Evolutionary conservation across 2,888 invertebrate genomes (phyloP).

Genomic region (Drosophila peninsularis): DNA sequence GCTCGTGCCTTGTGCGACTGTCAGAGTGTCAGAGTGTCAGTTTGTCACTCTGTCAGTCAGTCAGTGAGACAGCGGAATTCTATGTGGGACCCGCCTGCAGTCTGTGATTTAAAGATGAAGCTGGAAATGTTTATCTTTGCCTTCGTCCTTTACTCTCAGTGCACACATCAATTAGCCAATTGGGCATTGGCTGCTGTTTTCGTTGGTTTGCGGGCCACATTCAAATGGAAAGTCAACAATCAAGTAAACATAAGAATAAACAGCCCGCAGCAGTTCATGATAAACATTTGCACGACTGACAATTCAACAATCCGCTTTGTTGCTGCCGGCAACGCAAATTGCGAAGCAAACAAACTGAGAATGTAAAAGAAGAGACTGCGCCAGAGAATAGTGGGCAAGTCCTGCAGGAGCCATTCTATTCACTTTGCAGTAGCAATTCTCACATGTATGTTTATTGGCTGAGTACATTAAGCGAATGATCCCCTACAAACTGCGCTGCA

Average conservation of each 20-base stretch:
- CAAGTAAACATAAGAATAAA: constrained; percentile 34
- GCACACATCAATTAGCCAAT: constrained; percentile 42
- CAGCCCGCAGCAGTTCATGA: constrained; percentile 42
- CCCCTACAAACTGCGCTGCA: constrained; percentile 3
- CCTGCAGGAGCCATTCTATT: constrained; percentile 13
- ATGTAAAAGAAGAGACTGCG: not conserved
- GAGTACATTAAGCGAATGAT: constrained; percentile 28
- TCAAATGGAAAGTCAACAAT: constrained; percentile 10
- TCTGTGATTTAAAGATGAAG: constrained; percentile 15
- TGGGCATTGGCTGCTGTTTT: constrained; percentile 3
- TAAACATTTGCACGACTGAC: constrained; percentile 26
- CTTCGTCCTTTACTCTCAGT: constrained; percentile 1
- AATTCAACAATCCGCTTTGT: constrained; percentile 10
- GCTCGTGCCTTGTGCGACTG: constrained; percentile 29
- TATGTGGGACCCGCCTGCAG: constrained; percentile 23
- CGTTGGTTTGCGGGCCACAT: constrained; percentile 8
- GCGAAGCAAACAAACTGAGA: constrained; percentile 27
- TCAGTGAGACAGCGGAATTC: constrained; percentile 13
- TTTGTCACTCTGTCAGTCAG: constrained; percentile 17
- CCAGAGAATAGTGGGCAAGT: constrained; percentile 1
- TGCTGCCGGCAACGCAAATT: constrained; percentile 37
- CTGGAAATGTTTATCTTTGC: constrained; percentile 5
- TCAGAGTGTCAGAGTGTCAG: constrained; percentile 1
- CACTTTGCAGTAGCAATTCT: constrained; percentile 9
- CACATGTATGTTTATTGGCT: constrained; percentile 1